Evolutionary conservation across 2,113 vertebrate genomes (phyloP).

Genomic region (Melanocharis versteri): DNA sequence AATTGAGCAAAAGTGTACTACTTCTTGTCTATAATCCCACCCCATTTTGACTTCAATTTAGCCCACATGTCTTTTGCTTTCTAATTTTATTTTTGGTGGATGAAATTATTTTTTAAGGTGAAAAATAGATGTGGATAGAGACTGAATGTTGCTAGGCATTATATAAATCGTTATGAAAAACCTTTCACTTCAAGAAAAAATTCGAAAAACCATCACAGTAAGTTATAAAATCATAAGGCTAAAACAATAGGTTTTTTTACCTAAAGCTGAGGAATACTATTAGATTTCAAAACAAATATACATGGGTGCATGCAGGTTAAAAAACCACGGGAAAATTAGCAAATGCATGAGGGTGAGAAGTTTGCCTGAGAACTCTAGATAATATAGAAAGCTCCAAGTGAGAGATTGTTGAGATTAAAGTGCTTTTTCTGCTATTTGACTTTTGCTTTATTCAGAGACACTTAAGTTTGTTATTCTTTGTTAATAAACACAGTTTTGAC

Average conservation of each 20-base stretch:
- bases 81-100: not conserved
- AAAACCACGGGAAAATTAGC: not conserved
- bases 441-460: not conserved
- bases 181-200: not conserved
- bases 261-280: not conserved
- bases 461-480: not conserved
- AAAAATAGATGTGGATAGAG: not conserved
- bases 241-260: not conserved
- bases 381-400: not conserved
- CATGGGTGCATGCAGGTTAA: not conserved
- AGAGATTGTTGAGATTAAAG: not conserved
- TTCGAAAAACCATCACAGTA: rapidly evolving
- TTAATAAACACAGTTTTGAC: not conserved
- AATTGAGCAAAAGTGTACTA: not conserved
- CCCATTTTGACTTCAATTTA: not conserved
- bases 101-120: not conserved
- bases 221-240: not conserved
- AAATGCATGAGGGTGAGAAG: not conserved
- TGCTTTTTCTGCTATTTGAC: not conserved
- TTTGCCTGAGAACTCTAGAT: not conserved
- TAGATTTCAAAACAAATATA: not conserved
- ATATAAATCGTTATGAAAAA: not conserved
- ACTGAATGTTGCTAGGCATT: not conserved
- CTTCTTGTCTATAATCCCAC: not conserved
- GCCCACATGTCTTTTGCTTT: not conserved